Conservation (phyloP, 2,113 vertebrate species). For the Hippocampus barbouri region DNA sequence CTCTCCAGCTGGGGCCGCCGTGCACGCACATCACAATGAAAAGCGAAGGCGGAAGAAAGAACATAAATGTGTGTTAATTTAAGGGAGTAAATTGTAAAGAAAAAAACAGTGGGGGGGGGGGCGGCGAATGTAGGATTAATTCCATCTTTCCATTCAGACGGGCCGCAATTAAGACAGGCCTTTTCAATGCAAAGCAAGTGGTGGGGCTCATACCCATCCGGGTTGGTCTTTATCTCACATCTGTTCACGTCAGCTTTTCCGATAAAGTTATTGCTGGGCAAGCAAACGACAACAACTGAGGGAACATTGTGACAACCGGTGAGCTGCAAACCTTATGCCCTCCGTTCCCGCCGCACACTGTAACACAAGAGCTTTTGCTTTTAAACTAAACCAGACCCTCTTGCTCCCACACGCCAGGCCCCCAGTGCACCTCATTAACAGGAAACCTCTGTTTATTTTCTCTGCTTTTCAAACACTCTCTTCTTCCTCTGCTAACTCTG, state of each 20-base stretch:
- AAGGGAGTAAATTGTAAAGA: background rate
- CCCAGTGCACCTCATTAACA: slow-evolving; percentile 68
- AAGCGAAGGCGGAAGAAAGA: slow-evolving; percentile 15
- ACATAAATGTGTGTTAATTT: slow-evolving; percentile 8
- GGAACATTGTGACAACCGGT: slow-evolving; percentile 51
- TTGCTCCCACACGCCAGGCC: slow-evolving; percentile 48
- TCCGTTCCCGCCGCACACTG: slow-evolving; percentile 16
- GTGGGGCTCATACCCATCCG: slow-evolving; percentile 1
- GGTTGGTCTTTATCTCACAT: slow-evolving; percentile 15
- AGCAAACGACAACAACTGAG: slow-evolving; percentile 32
- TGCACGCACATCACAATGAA: slow-evolving; percentile 53
- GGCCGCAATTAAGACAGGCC: slow-evolving; percentile 23
- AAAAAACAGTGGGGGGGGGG: background rate
- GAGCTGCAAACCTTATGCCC: slow-evolving; percentile 41
- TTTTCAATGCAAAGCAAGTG: slow-evolving; percentile 19
- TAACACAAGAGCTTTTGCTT: slow-evolving; percentile 52
- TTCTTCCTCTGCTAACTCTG: slow-evolving; percentile 63
- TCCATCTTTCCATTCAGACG: slow-evolving; percentile 25
- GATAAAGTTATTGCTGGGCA: slow-evolving; percentile 23
- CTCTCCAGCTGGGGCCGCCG: slow-evolving; percentile 51
- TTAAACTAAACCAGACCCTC: slow-evolving; percentile 70
- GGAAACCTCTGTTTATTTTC: slow-evolving; percentile 77
- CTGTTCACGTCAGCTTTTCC: slow-evolving; percentile 23
- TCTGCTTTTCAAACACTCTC: slow-evolving; percentile 70
- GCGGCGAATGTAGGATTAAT: slow-evolving; percentile 7